Percentiles rank a stretch among this genome's conserved stretches.
These are phyloP conservation scores for Progne subis DNA, from an alignment of 2,113 vertebrate genomes.

Conservation along the genomic window DNA sequence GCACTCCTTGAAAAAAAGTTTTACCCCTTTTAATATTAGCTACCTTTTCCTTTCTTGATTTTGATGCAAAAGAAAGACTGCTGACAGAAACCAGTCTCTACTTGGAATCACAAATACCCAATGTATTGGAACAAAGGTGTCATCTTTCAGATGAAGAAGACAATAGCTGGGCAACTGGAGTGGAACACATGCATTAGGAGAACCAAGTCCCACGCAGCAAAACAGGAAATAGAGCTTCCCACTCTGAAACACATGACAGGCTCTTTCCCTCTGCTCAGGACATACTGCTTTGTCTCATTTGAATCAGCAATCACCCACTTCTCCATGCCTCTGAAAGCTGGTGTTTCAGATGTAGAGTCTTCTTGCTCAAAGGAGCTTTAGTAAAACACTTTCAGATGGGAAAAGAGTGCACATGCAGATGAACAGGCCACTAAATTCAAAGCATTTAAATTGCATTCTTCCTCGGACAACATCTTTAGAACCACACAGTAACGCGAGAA, in stretches of 20 bases:
- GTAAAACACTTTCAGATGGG: neutral
- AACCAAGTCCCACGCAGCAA: neutral
- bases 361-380: neutral
- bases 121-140: neutral
- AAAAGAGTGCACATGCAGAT: neutral
- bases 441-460: neutral
- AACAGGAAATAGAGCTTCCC: constrained; percentile 22
- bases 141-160: neutral
- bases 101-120: neutral
- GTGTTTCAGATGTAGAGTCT: neutral
- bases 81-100: neutral
- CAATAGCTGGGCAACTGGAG: neutral
- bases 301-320: neutral
- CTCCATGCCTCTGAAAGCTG: neutral
- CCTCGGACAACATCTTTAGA: neutral
- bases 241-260: neutral
- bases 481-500: neutral
- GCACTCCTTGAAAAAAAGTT: neutral
- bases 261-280: neutral
- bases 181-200: neutral
- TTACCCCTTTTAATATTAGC: neutral
- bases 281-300: neutral
- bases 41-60: neutral
- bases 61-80: neutral
- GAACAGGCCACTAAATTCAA: neutral